phyloP scores from a whole-genome alignment of 1,140 invertebrate species.

The Aphelenchoides besseyi region DNA sequence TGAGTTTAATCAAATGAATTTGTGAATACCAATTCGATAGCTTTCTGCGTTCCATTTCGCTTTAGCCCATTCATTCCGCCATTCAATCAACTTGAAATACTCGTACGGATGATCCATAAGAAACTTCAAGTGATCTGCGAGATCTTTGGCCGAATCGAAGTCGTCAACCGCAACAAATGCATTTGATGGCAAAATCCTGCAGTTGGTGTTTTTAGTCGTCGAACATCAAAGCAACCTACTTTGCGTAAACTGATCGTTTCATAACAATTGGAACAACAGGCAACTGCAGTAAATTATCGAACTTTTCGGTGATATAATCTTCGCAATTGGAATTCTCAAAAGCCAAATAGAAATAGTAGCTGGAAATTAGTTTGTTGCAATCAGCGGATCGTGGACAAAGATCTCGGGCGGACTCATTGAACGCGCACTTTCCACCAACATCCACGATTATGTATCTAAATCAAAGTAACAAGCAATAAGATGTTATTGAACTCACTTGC shows the following conservation, averaged over 20 bases:
- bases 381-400: neutral
- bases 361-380: slow-evolving; percentile 13
- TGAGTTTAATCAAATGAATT: neutral
- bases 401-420: neutral
- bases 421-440: slow-evolving; percentile 17
- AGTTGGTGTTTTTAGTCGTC: neutral
- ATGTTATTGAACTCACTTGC: slow-evolving; percentile 13
- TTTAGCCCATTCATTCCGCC: slow-evolving; percentile 1
- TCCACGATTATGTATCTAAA: slow-evolving; percentile 11
- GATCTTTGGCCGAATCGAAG: slow-evolving; percentile 8
- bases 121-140: slow-evolving; percentile 7
- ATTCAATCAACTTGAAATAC: slow-evolving; percentile 18
- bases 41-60: slow-evolving; percentile 10
- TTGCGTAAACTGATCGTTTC: slow-evolving; percentile 16
- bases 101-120: slow-evolving; percentile 11
- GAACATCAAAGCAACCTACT: slow-evolving; percentile 4
- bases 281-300: slow-evolving; percentile 6
- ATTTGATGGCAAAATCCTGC: slow-evolving; percentile 8
- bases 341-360: slow-evolving; percentile 73
- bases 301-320: slow-evolving; percentile 52
- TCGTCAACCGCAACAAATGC: slow-evolving; percentile 20
- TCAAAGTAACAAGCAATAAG: slow-evolving; percentile 10
- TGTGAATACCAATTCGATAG: slow-evolving; percentile 6
- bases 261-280: slow-evolving; percentile 20
- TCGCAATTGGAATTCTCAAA: slow-evolving; percentile 69